These are phyloP conservation scores for Collichthys lucidus DNA, from an alignment of 2,113 vertebrate species.

Conservation along the genomic window DNA sequence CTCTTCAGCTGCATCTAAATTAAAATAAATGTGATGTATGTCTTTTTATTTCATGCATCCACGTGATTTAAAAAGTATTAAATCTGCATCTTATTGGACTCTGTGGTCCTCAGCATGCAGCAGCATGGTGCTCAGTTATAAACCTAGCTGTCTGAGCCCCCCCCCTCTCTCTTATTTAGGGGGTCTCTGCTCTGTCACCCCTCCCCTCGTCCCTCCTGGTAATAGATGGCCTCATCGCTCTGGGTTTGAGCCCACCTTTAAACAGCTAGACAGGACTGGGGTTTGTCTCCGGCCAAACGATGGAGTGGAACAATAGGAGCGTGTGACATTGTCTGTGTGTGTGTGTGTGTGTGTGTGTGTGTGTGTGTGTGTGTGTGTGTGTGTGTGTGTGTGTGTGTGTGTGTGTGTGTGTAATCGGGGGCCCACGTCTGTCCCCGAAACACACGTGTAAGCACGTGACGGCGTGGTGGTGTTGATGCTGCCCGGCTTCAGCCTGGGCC, in stretches of 20 bases:
- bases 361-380: constrained; percentile 32
- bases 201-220: constrained; percentile 49
- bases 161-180: constrained; percentile 7
- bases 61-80: no score
- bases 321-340: constrained; percentile 81
- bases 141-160: constrained; percentile 34
- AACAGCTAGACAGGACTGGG: constrained; percentile 49
- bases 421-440: constrained; percentile 77
- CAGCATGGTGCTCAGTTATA: constrained; percentile 12
- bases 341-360: constrained; percentile 29
- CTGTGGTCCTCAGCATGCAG: constrained; percentile 12
- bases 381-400: constrained; percentile 29
- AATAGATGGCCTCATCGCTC: constrained; percentile 65
- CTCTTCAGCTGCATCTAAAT: background rate
- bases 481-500: constrained; percentile 67
- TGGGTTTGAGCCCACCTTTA: constrained; percentile 66
- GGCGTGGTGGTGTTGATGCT: constrained; percentile 58
- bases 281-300: constrained; percentile 39
- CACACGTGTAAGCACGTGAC: constrained; percentile 73
- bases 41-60: constrained; percentile 11
- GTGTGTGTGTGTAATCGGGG: constrained; percentile 66
- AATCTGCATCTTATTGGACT: background rate
- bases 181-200: constrained; percentile 42
- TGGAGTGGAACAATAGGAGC: constrained; percentile 69
- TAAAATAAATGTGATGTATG: background rate